Base-by-base conservation (phyloP, 2,888 invertebrate species). In the Lochmaea crataegi region DNA sequence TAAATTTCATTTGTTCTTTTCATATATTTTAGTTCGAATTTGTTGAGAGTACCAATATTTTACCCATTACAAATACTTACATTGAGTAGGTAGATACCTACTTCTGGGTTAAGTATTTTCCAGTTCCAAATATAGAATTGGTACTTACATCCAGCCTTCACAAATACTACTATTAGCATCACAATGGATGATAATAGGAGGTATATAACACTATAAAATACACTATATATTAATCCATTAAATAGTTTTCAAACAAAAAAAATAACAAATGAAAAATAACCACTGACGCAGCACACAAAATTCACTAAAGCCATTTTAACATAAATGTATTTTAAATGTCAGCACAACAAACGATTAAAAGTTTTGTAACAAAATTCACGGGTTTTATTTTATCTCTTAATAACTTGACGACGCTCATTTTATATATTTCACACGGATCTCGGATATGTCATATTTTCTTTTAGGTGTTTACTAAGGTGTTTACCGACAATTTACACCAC, bases 261-360 rank as follows among this genome's bases (percentile, higher is more conserved):
- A 38, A 42, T 51, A 69, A 70, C 41, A 38, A 38, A 38, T 38
- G 32, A 38, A 38, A 57, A 57, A 65, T 70, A 70, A 65, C 64
- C 70, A 70, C 70, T 70, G 70, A 70, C 70, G 70, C 65, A 70
- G 61, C 57, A 61, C 56, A 63, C 45, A 70, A 64, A 18, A 65
- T 26, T 64, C 45, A 56, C 70, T 45, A 70, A n/a, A 70, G 32
- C 56, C 56, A 70, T 63, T 42, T 45, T 45, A 18, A 60, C 51
- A 41, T 18, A 56, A 56, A 65, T 26, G 42, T n/a, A 41, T 69
- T 51, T 38, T 18, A 14, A 26, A 64, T 64, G 7, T 38, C 22
- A 32, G 6, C 56, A 65, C 64, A 22, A 53, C 64, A 26, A 57
- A 57, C 51, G 38, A 61, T 45, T 10, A 53, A 38, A 38, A 38